Conservation (phyloP, 1,140 invertebrate species). For the Holotrichia oblita region DNA sequence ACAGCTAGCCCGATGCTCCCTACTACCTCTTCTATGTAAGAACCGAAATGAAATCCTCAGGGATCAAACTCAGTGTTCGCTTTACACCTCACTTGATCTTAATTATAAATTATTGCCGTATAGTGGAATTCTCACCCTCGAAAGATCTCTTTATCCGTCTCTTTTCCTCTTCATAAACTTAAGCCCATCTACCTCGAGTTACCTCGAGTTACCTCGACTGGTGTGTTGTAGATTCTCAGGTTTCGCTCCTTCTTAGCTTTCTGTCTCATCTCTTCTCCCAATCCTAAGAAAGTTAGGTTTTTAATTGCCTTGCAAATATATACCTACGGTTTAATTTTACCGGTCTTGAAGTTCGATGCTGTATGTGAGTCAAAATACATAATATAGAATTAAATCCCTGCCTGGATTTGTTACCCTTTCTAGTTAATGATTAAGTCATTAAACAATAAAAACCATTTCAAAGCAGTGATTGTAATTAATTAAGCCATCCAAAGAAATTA, state of each 20-base stretch:
- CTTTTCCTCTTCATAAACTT: not conserved
- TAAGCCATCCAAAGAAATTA: not conserved
- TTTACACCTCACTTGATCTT: slow-evolving; percentile 31
- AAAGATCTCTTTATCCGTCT: not conserved
- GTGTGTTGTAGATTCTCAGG: not conserved
- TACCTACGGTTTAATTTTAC: no score
- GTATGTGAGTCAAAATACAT: no score
- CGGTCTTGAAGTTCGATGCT: no score
- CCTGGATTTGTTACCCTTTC: no score
- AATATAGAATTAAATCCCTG: no score
- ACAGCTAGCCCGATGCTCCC: not conserved
- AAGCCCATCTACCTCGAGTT: not conserved
- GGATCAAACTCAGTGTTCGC: slow-evolving; percentile 20
- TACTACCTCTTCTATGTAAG: slow-evolving; percentile 2
- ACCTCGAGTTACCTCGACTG: not conserved
- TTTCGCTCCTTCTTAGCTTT: not conserved
- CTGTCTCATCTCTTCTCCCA: not conserved
- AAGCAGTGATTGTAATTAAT: not conserved
- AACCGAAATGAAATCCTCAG: not conserved
- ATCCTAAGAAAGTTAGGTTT: not conserved
- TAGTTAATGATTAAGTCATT: no score
- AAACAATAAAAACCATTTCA: no score
- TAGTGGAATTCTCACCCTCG: not conserved
- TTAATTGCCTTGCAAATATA: not conserved
- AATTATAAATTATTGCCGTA: slow-evolving; percentile 32